Conservation (phyloP, 2,888 invertebrate species). For the Sinotaia quadrata region DNA sequence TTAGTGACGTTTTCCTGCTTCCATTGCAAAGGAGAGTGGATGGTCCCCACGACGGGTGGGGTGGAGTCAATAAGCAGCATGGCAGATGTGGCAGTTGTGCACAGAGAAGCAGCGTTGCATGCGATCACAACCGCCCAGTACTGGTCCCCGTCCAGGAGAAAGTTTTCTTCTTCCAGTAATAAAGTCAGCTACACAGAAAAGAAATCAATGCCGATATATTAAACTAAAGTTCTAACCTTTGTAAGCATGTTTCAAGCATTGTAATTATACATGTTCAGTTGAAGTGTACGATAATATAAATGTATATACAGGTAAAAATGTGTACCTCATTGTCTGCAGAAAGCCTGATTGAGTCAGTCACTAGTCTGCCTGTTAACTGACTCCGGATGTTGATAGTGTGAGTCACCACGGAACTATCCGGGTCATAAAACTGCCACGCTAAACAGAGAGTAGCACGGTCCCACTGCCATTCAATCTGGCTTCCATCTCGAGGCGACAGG, state of each 20-base stretch:
- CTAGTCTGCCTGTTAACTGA: conserved; percentile 28
- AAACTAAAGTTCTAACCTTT: too few relatives aligned
- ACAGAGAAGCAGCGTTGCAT: conserved; percentile 44
- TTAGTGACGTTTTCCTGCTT: too few relatives aligned
- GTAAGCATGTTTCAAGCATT: too few relatives aligned
- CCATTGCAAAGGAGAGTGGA: neutral
- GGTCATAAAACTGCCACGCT: conserved; percentile 38
- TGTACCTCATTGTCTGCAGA: conserved; percentile 16
- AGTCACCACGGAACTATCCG: conserved; percentile 39
- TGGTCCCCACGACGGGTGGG: conserved; percentile 44
- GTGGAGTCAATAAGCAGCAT: conserved; percentile 45
- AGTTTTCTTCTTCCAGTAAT: conserved; percentile 14
- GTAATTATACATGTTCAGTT: too few relatives aligned
- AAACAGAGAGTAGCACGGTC: conserved; percentile 36
- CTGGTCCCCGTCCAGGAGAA: conserved; percentile 32
- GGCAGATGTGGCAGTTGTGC: conserved; percentile 35
- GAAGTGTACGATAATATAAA: too few relatives aligned
- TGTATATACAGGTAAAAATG: too few relatives aligned
- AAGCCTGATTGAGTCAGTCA: conserved; percentile 9
- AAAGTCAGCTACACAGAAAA: conserved; percentile 18
- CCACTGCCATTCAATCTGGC: conserved; percentile 16
- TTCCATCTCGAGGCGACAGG: conserved; percentile 5
- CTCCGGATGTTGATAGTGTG: conserved; percentile 29
- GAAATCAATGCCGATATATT: too few relatives aligned
- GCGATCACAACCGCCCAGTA: conserved; percentile 33